These are phyloP conservation scores for Labroides dimidiatus DNA, from an alignment of 2,797 vertebrate genomes.

Conservation along the genomic window DNA sequence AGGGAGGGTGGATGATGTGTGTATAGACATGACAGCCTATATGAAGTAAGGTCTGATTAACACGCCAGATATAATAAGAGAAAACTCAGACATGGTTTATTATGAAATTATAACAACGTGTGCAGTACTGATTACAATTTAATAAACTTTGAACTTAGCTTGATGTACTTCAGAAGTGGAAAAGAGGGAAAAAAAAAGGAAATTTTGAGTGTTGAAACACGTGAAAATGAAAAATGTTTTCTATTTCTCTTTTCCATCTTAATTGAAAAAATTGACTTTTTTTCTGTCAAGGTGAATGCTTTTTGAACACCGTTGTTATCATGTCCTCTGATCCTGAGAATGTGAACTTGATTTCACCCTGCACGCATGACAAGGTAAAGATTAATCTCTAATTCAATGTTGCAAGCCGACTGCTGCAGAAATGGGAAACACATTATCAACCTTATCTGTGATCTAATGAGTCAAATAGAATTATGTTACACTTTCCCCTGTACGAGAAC, in stretches of 20 bases:
- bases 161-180: too few species aligned
- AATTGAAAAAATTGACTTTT: too few species aligned
- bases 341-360: constrained; percentile 66
- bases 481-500: constrained; percentile 26
- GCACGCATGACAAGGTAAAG: constrained; percentile 14
- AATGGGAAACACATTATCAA: constrained; percentile 32
- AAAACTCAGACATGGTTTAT: background rate
- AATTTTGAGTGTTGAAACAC: too few species aligned
- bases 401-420: constrained; percentile 14
- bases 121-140: background rate
- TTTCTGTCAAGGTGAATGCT: background rate
- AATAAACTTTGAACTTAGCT: background rate
- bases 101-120: background rate
- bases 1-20: constrained; percentile 11
- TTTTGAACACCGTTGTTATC: background rate
- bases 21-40: constrained; percentile 11
- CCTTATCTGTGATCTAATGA: constrained; percentile 58
- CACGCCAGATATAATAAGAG: background rate
- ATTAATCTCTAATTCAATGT: constrained; percentile 40
- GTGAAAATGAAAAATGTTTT: too few species aligned
- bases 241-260: too few species aligned
- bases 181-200: too few species aligned
- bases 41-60: constrained; percentile 22
- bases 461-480: constrained; percentile 56
- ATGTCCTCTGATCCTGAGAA: background rate